A percentile compares a stretch with the other conserved stretches of the same genome.
Evolutionary conservation across 2,113 vertebrate species (phyloP).

Genomic region (Paracanthobrama guichenoti): DNA sequence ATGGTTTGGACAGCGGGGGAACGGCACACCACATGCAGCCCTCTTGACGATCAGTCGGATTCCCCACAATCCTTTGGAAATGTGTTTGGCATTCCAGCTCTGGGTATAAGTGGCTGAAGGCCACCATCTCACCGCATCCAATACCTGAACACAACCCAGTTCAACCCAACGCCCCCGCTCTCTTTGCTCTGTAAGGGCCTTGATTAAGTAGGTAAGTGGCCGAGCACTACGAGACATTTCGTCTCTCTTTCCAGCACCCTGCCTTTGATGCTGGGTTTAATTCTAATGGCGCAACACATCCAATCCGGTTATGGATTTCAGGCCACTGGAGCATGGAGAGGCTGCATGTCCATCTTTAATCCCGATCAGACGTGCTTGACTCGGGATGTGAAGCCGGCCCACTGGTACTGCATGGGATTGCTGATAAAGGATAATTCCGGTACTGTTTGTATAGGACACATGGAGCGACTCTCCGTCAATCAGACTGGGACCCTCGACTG

Average conservation of each 20-base stretch:
- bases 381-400: constrained; percentile 57
- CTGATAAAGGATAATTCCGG: constrained; percentile 68
- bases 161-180: constrained; percentile 41
- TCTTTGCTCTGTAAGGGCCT: constrained; percentile 36
- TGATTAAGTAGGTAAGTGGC: constrained; percentile 54
- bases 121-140: constrained; percentile 26
- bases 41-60: constrained; percentile 54
- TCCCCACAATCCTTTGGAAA: constrained; percentile 61
- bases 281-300: constrained; percentile 57
- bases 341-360: constrained; percentile 63
- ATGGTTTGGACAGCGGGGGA: constrained; percentile 7
- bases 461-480: constrained; percentile 48
- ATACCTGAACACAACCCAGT: constrained; percentile 32
- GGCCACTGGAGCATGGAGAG: constrained; percentile 38
- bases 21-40: constrained; percentile 31
- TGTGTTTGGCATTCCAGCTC: constrained; percentile 58
- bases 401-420: constrained; percentile 64
- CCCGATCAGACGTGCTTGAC: constrained; percentile 62
- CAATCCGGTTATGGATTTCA: constrained; percentile 57
- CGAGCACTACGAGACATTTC: background rate
- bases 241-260: background rate
- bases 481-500: constrained; percentile 57
- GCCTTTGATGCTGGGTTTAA: constrained; percentile 59
- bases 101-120: constrained; percentile 39
- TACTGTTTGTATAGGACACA: constrained; percentile 57